Evolutionary conservation across 2,113 vertebrate genomes (phyloP).

Genomic region (Sclerurus mexicanus): DNA sequence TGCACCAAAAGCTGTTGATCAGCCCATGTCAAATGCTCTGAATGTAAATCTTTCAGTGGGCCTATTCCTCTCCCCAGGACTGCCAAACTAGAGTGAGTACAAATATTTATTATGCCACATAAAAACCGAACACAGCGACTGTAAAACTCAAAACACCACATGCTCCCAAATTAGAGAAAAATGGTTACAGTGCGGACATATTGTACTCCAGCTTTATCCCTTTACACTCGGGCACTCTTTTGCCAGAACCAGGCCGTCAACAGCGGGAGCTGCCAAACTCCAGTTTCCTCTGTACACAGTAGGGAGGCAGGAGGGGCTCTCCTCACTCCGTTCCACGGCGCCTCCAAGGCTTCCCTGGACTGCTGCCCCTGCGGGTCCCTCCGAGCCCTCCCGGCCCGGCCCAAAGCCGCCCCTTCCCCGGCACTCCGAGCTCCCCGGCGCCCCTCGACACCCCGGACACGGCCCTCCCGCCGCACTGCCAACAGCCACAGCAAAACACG

Average conservation of each 20-base stretch:
- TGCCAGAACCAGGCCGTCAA: background rate
- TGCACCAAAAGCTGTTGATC: background rate
- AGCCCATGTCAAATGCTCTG: background rate
- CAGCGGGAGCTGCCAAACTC: accelerated
- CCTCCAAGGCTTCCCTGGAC: background rate
- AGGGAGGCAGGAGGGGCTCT: accelerated
- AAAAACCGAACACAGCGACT: background rate
- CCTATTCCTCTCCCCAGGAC: background rate
- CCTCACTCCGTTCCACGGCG: background rate
- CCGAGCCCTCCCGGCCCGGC: too few species aligned
- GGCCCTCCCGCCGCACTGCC: background rate
- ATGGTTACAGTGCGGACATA: accelerated
- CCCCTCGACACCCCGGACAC: accelerated
- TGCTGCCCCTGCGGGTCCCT: accelerated
- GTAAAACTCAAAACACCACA: background rate
- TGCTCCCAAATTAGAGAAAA: background rate
- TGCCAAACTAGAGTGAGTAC: background rate
- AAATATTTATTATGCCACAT: background rate
- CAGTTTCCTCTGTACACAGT: accelerated
- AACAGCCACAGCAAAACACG: too few species aligned
- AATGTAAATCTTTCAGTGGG: background rate
- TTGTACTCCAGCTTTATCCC: background rate
- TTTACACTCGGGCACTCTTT: background rate
- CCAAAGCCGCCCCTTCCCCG: too few species aligned
- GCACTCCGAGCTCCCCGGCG: too few species aligned